Base-by-base conservation (phyloP, 2,113 vertebrate genomes). In the Potamarius usumacintae region DNA sequence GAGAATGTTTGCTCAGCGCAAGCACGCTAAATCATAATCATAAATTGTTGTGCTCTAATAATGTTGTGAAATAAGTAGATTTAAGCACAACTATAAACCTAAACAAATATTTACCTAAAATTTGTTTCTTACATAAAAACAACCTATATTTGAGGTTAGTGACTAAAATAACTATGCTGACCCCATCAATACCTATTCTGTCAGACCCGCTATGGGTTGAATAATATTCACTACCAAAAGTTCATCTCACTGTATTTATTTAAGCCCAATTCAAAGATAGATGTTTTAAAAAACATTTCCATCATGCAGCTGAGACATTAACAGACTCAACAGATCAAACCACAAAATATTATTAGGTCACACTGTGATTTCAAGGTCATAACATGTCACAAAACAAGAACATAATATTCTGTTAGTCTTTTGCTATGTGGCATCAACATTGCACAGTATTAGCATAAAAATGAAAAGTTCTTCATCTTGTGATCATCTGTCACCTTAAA, bases 251-350 rank as follows among this genome's bases (percentile, higher is more conserved):
- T 79, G 76, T 81, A 82, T 85, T 85, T 83, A 42, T 87, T 74
- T 55, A 81, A 77, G 52, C 48, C 15, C 71, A 27, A 42, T 83
- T 55, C 60, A 88, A 86, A 55, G 87, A 42, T 34, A 50, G 20
- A 57, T 86, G 53, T 84, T 84, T 86, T 88, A 42, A 81, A 82
- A 63, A 53, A 55, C 12, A 55, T 88, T 86, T n/a, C 58, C 62
- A 69, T n/a, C 4, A 6, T n/a, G 22, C 48, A 60, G 27, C 20
- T 78, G 53, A 76, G 30, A n/a, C n/a, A 83, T 83, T 30, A 72
- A 72, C 77, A 81, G 50, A 3, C 20, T 58, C 30, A 22, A 14
- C 50, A 86, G 50, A 84, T 86, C 69, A 81, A 84, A 53, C 65
- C 48, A 17, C 27, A 76, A 57, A 74, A 81, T 69, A 34, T 6